phyloP scores from a whole-genome alignment of 2,888 invertebrate species.

The Nomada ruficornis region DNA sequence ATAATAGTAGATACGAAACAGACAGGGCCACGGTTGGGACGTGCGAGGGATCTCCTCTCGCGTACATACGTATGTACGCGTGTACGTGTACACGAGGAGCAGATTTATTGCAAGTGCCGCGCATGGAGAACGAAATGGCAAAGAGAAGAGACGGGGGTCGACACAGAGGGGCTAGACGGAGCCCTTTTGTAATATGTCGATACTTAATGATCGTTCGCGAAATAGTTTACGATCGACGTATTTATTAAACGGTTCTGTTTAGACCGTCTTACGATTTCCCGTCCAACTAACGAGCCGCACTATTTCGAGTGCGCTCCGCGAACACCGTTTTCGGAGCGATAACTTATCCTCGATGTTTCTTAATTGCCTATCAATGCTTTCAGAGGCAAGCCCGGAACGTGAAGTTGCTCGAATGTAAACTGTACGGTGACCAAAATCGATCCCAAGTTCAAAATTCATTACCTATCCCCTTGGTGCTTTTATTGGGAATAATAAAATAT shows the following conservation, averaged over 20 bases:
- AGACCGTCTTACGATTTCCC: constrained; percentile 68
- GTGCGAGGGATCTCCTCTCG: constrained; percentile 39
- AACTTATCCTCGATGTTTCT: constrained; percentile 25
- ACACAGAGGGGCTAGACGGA: constrained; percentile 33
- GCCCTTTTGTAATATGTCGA: constrained; percentile 77
- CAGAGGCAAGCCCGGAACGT: not conserved
- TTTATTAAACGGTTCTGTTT: constrained; percentile 80
- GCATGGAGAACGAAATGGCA: constrained; percentile 55
- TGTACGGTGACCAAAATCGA: not conserved
- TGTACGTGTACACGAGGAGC: constrained; percentile 49
- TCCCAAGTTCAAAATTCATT: not conserved
- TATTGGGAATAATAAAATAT: too few relatives aligned
- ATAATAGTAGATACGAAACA: constrained; percentile 74
- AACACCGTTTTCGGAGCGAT: constrained; percentile 21
- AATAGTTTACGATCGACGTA: constrained; percentile 82
- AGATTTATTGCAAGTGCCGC: constrained; percentile 76
- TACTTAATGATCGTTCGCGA: constrained; percentile 79
- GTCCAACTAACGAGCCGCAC: constrained; percentile 74
- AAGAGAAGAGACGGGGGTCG: constrained; percentile 42
- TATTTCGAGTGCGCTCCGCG: constrained; percentile 58
- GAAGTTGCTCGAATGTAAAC: not conserved
- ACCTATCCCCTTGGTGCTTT: too few relatives aligned
- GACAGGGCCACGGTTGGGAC: constrained; percentile 50
- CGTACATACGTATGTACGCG: constrained; percentile 4
- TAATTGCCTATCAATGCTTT: constrained; percentile 27